Evolutionary conservation across 1,140 invertebrate genomes (phyloP), one percentile per base, ranked within the genome.

Genomic region (Orius insidiosus): DNA sequence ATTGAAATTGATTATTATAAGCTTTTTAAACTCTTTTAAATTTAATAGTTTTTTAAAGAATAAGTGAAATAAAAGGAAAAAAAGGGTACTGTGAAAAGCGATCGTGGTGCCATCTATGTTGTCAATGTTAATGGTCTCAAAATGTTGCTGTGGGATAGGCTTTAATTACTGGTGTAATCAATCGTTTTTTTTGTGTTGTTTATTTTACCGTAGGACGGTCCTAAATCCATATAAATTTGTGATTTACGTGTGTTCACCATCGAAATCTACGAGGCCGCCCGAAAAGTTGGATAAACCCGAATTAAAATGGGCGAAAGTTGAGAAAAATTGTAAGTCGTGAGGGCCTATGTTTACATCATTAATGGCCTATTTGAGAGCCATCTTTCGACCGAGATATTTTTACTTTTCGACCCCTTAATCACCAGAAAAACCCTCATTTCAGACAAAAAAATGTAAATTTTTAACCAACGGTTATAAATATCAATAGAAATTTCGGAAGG

Each of bases 111-210:
- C 71, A 70, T 66, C 73, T 74, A 64, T 66, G 69, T 70, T 75
- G 72, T 74, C 71, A 75, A 73, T 75, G 69, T 73, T 74, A 71
- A 72, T 71, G 63, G 62, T 60, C 61, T 62, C 61, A 41, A 50
- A 49, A 52, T 52, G 39, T 49, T 41, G 44, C 48, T 42, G 46
- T 53, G 49, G 46, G 47, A 45, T 54, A 52, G 52, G 38, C 41
- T 52, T 54, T 54, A 52, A 54, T 53, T 53, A 45, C 47, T 48
- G 31, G 14, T 44, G 32, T 47, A 54, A 50, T 50, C 47, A 46
- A 52, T 49, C 18, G 40, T 49, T 49, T 46, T 24, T 30, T 43
- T 45, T 32, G 31, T 16, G 13, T 47, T 38, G 18, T 40, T 40
- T 15, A 15, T 40, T 11, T 11, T 11, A 36, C 14, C 35, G 35